phyloP scores from a whole-genome alignment of 2,113 vertebrate genomes.

The Dromaius novaehollandiae region DNA sequence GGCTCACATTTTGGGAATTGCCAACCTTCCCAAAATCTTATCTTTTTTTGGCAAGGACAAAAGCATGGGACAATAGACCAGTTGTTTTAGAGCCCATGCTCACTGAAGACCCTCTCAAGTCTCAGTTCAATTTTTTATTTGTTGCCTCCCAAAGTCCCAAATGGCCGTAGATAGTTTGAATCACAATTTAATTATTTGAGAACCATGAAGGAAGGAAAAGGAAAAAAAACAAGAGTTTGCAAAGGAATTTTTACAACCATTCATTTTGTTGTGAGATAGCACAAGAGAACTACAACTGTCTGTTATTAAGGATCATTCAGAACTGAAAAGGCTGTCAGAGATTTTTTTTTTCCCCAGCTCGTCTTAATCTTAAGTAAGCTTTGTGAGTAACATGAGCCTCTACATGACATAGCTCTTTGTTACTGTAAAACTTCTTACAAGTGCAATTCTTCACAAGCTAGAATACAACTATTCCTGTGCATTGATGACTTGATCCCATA shows the following conservation, averaged over 20 bases:
- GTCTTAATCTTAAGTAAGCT: neutral
- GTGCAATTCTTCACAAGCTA: neutral
- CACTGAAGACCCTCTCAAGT: neutral
- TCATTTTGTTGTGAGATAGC: neutral
- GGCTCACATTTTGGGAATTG: neutral
- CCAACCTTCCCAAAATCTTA: neutral
- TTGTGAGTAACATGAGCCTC: neutral
- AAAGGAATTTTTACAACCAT: neutral
- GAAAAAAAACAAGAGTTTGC: neutral
- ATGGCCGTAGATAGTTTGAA: neutral
- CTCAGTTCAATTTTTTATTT: neutral
- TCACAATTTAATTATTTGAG: conserved; percentile 1
- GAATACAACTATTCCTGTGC: neutral
- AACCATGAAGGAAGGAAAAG: neutral
- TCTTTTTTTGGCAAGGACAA: neutral
- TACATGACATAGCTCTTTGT: neutral
- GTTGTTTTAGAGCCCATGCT: neutral
- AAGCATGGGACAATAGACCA: neutral
- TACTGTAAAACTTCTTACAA: neutral
- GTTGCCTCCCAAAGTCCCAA: neutral
- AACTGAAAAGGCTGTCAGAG: neutral
- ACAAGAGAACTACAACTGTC: neutral
- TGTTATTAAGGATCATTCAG: neutral
- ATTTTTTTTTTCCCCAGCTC: neutral
- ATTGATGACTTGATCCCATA: neutral